Base-by-base conservation (phyloP, 2,113 vertebrate genomes). In the Reinhardtius hippoglossoides region DNA sequence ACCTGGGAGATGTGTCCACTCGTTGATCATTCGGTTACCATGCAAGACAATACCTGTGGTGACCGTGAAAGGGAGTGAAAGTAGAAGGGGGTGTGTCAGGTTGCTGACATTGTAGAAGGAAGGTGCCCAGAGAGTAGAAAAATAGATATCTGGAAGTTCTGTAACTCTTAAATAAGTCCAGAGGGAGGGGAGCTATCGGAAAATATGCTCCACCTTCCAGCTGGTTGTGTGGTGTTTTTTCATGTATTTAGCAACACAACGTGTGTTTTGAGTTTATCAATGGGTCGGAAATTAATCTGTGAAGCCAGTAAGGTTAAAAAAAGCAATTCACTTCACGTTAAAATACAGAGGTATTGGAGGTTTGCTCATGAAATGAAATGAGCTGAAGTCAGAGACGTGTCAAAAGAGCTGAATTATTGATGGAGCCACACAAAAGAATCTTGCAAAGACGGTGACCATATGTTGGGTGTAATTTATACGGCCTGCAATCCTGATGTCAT, bases 1-100 rank as follows among this genome's bases (percentile, higher is more conserved):
- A 86, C 64, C 52, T 18, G 60, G 88, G 85, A 70, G 72, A 78
- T 71, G 82, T 46, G 55, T 89, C 75, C 86, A 81, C 71, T 54
- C 26, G 66, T 80, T 67, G 91, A 93, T 88, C 67, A 73, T 88
- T 87, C 80, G 69, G 93, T 92, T 93, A 90, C 91, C 83, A 78
- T 91, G 94, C 88, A 94, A 95, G 90, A 81, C 76, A 94, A 95
- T 94, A 92, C 90, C 69, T 50, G 73, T 40, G 71, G 82, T 85
- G 87, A 86, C 48, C 79, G 90, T 82, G 86, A 92, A 91, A 93
- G 80, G 83, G 65, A 94, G 94, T 93, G 93, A 95, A 95, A 94
- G 94, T 94, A 84, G 74, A 81, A 16, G n/a, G 26, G 65, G 42
- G 78, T 46, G 93, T 81, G 87, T 94, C 76, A 21, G 84, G 87